A percentile compares a stretch with the other conserved stretches of the same genome.
These are phyloP conservation scores for Cryptops parisi DNA, from an alignment of 2,888 invertebrate genomes.

Conservation along the genomic window DNA sequence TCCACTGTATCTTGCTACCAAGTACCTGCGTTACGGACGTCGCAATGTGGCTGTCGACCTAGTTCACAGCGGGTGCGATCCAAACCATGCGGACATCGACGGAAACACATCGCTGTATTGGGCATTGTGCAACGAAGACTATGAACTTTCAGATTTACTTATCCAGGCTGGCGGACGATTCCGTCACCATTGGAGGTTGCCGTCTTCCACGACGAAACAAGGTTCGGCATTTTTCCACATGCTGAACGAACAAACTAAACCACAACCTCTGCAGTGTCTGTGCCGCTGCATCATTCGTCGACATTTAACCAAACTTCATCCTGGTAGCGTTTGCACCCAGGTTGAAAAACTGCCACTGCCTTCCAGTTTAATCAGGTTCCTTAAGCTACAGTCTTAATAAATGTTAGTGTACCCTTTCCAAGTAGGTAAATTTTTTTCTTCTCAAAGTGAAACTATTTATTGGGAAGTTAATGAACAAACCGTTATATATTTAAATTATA, in stretches of 20 bases:
- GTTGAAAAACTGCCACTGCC: neutral
- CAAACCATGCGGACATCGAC: conserved; percentile 18
- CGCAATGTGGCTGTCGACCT: conserved; percentile 18
- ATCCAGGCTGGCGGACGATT: neutral
- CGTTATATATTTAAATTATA: no score
- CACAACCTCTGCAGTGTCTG: neutral
- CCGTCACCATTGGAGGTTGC: neutral
- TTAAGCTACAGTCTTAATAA: no score
- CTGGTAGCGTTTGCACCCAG: neutral
- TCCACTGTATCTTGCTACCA: conserved; percentile 22
- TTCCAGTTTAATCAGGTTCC: neutral
- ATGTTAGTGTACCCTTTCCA: no score
- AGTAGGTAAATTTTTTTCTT: neutral
- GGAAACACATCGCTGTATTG: conserved; percentile 21
- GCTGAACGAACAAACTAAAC: neutral
- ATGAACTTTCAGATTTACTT: conserved; percentile 2
- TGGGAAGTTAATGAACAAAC: no score
- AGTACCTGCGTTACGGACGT: conserved; percentile 20
- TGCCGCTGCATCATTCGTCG: neutral
- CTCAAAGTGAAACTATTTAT: no score
- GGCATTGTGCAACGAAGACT: conserved; percentile 16
- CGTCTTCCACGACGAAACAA: neutral
- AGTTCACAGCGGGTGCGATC: conserved; percentile 18
- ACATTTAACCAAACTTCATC: neutral
- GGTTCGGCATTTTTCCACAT: neutral